phyloP scores from a whole-genome alignment of 2,888 invertebrate genomes.

The Heliconius charithonia region DNA sequence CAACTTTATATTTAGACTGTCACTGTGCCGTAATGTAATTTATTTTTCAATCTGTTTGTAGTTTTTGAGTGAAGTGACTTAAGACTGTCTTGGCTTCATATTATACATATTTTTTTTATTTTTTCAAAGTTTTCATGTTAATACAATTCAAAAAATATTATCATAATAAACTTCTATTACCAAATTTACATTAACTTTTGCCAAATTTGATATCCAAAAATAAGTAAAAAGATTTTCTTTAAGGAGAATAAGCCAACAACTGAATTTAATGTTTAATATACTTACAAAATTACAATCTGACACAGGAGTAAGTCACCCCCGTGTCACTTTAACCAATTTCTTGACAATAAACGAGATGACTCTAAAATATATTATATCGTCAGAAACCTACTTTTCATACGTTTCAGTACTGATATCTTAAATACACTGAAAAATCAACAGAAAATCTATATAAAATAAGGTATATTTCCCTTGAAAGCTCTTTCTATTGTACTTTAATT shows the following conservation, averaged over 20 bases:
- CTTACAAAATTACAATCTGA: background rate
- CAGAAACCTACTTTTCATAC: constrained; percentile 62
- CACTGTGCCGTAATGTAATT: background rate
- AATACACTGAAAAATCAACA: constrained; percentile 47
- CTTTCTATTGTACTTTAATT: background rate
- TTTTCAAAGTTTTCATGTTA: too few species aligned
- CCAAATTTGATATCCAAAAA: background rate
- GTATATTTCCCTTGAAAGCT: background rate
- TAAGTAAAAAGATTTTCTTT: background rate
- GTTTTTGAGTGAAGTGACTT: too few species aligned
- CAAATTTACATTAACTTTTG: background rate
- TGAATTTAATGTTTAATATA: background rate
- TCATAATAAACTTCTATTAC: too few species aligned
- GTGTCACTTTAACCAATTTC: constrained; percentile 58
- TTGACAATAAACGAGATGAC: constrained; percentile 68
- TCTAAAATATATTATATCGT: constrained; percentile 62
- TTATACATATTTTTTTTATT: too few species aligned
- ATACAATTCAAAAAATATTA: too few species aligned
- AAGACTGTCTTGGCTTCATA: too few species aligned
- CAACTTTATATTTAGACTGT: background rate
- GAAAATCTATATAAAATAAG: constrained; percentile 40
- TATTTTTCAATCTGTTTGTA: too few species aligned
- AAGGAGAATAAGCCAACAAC: background rate
- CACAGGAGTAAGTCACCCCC: constrained; percentile 3
- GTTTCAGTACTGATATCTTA: constrained; percentile 54